These are phyloP conservation scores for Cataglyphis cursor DNA, from an alignment of 2,888 invertebrate species.

Conservation along the genomic window DNA sequence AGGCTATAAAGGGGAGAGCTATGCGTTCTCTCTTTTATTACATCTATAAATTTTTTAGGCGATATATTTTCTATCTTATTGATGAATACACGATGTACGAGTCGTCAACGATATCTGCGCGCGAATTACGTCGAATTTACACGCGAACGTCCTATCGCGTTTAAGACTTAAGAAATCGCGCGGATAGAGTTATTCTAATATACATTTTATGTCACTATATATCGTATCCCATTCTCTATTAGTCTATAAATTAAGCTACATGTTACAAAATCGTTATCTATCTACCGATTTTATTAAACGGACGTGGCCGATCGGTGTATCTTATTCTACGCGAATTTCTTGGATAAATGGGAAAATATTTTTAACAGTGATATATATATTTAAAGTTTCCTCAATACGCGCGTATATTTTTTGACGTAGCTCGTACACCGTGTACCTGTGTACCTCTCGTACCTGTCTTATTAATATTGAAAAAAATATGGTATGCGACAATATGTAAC, in stretches of 20 bases:
- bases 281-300: not conserved
- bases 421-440: slow-evolving; percentile 26
- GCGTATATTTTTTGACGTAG: not conserved
- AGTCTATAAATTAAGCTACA: not conserved
- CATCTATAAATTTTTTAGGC: slow-evolving; percentile 26
- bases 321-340: not conserved
- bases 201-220: not conserved
- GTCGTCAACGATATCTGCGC: slow-evolving; percentile 1
- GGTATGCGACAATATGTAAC: slow-evolving; percentile 18
- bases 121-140: not conserved
- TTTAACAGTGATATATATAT: not conserved
- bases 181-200: not conserved
- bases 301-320: not conserved
- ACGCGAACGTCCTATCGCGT: not conserved
- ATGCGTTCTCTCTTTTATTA: not conserved
- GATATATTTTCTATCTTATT: not conserved
- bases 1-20: not conserved
- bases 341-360: not conserved
- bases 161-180: not conserved
- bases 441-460: not conserved
- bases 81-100: slow-evolving; percentile 7
- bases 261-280: not conserved
- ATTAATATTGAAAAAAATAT: slow-evolving; percentile 49
- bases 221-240: not conserved
- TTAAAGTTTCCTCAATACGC: not conserved